Conservation (phyloP, 2,888 invertebrate species). For the Eristalinus sepulchralis region DNA sequence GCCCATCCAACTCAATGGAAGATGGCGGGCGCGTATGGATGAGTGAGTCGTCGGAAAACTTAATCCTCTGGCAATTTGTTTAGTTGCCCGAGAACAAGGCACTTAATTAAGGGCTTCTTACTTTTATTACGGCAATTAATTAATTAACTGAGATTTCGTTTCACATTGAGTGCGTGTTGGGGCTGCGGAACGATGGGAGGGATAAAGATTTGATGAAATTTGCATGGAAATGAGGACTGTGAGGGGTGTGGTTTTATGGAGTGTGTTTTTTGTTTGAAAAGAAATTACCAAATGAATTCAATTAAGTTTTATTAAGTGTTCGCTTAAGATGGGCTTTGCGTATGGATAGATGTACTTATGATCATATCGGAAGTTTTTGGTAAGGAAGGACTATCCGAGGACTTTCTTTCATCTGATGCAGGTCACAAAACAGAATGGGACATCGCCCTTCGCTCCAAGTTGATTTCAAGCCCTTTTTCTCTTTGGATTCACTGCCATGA, state of each 20-base stretch:
- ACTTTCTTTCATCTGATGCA: too few relatives aligned
- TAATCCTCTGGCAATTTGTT: conserved; percentile 42
- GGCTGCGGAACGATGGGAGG: neutral
- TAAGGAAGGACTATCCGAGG: too few relatives aligned
- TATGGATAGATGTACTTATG: too few relatives aligned
- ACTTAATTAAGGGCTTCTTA: conserved; percentile 72
- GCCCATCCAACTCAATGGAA: neutral
- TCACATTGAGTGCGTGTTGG: neutral
- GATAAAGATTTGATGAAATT: neutral
- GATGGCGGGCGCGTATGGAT: conserved; percentile 15
- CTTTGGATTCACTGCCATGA: too few relatives aligned
- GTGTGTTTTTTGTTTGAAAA: conserved; percentile 1
- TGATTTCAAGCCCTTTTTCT: too few relatives aligned
- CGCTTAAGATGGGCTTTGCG: too few relatives aligned
- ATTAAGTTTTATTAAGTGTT: neutral
- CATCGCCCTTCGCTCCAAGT: too few relatives aligned
- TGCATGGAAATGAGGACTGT: neutral
- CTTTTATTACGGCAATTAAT: conserved; percentile 73
- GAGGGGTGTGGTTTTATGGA: neutral
- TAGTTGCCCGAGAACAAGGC: conserved; percentile 58
- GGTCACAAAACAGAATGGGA: too few relatives aligned
- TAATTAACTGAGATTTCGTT: conserved; percentile 67
- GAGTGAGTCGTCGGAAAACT: conserved; percentile 14
- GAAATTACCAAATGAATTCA: neutral
- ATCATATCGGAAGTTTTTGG: too few relatives aligned